These are phyloP conservation scores for Onychostruthus taczanowskii DNA, from an alignment of 2,113 vertebrate species.

Conservation along the genomic window DNA sequence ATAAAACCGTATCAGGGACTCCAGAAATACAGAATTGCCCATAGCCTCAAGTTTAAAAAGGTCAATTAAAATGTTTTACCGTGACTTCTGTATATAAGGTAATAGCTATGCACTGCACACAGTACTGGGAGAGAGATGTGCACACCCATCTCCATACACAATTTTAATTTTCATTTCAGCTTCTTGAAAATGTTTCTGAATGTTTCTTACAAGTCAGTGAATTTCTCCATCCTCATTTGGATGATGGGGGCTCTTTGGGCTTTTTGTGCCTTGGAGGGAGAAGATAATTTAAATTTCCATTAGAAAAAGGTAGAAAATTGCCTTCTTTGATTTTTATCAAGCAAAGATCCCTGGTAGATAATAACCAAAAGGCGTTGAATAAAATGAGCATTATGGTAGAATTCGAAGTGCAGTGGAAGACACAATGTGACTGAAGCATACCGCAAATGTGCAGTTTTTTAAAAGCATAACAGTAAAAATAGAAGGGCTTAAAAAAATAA, in stretches of 20 bases:
- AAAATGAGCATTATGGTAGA: neutral
- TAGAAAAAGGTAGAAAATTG: neutral
- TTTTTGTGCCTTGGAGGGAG: neutral
- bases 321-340: neutral
- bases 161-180: neutral
- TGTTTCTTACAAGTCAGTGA: neutral
- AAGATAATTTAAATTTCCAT: neutral
- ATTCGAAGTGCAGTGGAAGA: neutral
- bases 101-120: rapidly evolving
- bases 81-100: neutral
- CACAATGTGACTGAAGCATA: neutral
- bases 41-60: neutral
- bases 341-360: neutral
- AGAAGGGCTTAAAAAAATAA: neutral
- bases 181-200: neutral
- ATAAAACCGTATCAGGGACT: neutral
- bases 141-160: rapidly evolving
- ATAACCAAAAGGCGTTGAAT: neutral
- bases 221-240: neutral
- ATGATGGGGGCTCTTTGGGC: neutral
- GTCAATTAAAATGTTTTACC: neutral
- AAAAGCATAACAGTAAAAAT: neutral
- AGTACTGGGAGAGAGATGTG: neutral
- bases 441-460: neutral
- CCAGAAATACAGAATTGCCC: neutral